Evolutionary conservation across 2,888 invertebrate species (phyloP).

Genomic region (Adineta ricciae): DNA sequence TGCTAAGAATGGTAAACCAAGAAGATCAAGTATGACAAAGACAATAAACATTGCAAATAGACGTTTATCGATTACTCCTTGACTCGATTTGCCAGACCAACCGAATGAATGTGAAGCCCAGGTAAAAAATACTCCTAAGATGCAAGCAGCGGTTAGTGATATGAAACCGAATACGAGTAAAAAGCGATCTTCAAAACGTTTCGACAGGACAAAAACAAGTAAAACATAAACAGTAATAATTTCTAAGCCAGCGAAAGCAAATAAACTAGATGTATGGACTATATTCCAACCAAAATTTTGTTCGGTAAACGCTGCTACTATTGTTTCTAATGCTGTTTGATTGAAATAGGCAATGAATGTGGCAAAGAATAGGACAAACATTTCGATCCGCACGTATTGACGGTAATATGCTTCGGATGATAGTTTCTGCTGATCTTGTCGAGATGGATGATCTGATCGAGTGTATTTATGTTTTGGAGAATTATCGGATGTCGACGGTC

Average conservation of each 20-base stretch:
- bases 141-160: slow-evolving; percentile 41
- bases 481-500: background rate
- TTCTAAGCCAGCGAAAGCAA: slow-evolving; percentile 48
- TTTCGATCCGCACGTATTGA: slow-evolving; percentile 37
- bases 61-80: background rate
- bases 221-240: slow-evolving; percentile 45
- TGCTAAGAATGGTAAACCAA: slow-evolving; percentile 42
- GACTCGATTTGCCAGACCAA: background rate
- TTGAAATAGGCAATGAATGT: slow-evolving; percentile 50
- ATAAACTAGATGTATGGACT: slow-evolving; percentile 50
- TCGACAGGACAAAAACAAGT: slow-evolving; percentile 43
- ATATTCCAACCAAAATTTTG: slow-evolving; percentile 46
- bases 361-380: slow-evolving; percentile 46
- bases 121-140: slow-evolving; percentile 39
- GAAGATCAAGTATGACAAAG: slow-evolving; percentile 40
- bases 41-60: slow-evolving; percentile 37
- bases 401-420: background rate
- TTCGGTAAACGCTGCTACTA: slow-evolving; percentile 48
- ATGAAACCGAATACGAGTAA: slow-evolving; percentile 44
- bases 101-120: slow-evolving; percentile 34
- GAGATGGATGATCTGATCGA: background rate
- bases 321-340: slow-evolving; percentile 51
- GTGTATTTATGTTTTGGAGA: slow-evolving; percentile 8
- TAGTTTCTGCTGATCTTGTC: background rate
- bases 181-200: slow-evolving; percentile 43